A percentile compares a stretch with the other conserved stretches of the same genome.
Evolutionary conservation across 2,113 vertebrate species (phyloP).

Genomic region (Delphinus delphis): DNA sequence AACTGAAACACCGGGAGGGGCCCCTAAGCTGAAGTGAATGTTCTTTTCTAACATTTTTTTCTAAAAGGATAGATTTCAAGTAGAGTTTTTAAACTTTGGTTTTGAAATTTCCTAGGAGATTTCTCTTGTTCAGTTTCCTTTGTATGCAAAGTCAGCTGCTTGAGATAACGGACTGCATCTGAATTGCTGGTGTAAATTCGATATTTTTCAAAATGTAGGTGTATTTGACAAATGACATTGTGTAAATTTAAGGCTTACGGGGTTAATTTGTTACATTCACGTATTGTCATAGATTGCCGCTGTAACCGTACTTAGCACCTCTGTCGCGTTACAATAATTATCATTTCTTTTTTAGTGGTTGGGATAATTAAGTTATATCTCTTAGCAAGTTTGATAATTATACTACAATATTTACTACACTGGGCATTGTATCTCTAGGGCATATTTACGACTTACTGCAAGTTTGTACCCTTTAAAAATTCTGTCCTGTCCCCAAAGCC

Average conservation of each 20-base stretch:
- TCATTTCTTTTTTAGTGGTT: not conserved
- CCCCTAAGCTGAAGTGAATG: not conserved
- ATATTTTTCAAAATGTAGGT: not conserved
- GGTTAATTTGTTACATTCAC: not conserved
- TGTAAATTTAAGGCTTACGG: not conserved
- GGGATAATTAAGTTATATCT: not conserved
- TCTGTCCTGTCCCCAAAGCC: not conserved
- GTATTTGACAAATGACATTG: not conserved
- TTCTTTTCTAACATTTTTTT: not conserved
- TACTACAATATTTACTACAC: not conserved
- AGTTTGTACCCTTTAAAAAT: not conserved
- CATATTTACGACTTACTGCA: not conserved
- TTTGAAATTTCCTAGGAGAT: too few species aligned
- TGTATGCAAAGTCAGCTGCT: not conserved
- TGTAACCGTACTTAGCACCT: not conserved
- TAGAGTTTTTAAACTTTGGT: not conserved
- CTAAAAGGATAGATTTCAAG: not conserved
- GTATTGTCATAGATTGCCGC: not conserved
- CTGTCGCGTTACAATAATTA: not conserved
- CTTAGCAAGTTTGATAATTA: not conserved
- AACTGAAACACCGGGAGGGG: not conserved
- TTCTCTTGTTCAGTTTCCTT: not conserved
- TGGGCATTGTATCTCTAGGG: not conserved
- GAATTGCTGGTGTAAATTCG: rapidly evolving
- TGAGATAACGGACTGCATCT: rapidly evolving